Percentiles rank a stretch among this genome's conserved stretches.
phyloP scores from a whole-genome alignment of 2,888 invertebrate species.

The Drosophila antonietae region DNA sequence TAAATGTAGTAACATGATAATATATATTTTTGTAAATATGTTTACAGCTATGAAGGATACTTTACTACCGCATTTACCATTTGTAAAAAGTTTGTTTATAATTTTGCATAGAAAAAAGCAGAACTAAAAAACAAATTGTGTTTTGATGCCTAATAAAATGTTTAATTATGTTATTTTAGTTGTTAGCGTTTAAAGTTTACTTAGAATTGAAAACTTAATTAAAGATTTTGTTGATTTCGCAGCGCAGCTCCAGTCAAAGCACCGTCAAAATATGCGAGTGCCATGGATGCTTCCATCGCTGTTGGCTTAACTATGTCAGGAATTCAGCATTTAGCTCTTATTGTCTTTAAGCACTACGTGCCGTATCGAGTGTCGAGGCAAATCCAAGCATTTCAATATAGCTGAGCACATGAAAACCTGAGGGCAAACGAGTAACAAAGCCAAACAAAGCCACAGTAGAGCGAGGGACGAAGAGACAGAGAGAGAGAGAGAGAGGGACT shows the following conservation, averaged over 20 bases:
- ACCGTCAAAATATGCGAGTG: conserved; percentile 4
- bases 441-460: conserved; percentile 38
- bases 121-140: neutral
- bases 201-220: neutral
- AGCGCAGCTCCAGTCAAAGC: neutral
- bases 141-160: fast-evolving
- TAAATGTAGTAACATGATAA: neutral
- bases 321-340: conserved; percentile 29
- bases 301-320: conserved; percentile 27
- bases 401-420: conserved; percentile 34
- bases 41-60: neutral
- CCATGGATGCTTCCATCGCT: conserved; percentile 7
- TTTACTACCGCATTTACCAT: neutral
- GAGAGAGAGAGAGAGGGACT: neutral
- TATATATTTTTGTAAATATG: neutral
- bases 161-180: neutral
- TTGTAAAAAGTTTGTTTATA: neutral
- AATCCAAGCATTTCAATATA: conserved; percentile 47
- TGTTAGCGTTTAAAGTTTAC: too few relatives aligned
- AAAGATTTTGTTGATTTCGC: neutral
- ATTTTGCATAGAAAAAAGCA: neutral
- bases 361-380: conserved; percentile 17
- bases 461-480: neutral
- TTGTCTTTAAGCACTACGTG: conserved; percentile 26
- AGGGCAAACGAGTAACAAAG: conserved; percentile 46